Evolutionary conservation across 2,113 vertebrate genomes (phyloP), one percentile per base, ranked within the genome.

Genomic region (Paralichthys olivaceus): DNA sequence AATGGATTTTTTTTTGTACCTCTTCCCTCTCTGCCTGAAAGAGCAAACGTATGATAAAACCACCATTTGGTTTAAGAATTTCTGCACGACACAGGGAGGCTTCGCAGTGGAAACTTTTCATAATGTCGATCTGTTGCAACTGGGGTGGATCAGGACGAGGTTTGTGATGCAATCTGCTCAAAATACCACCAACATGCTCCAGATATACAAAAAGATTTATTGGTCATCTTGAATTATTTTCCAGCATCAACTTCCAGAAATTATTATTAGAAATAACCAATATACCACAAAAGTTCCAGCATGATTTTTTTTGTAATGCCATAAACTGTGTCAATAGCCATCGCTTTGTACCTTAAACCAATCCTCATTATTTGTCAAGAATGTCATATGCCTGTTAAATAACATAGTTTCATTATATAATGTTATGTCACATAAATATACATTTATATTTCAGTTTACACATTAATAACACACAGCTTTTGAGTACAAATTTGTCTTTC

Each of bases 341-440:
- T 9, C 20, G 37, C 57, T 74, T 79, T 87, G 59, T 65, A 79
- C 47, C 58, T 68, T 73, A 40, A 70, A 74, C 68, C 5, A n/a
- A 59, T 63, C 49, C 68, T 69, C 12, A 82, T 64, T 28, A 62
- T 68, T 75, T 60, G 23, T 77, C 69, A 86, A 70, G 69, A 83
- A 73, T 58, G 56, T 64, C 64, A 84, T 84, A 85, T 84, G 79
- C 69, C 58, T 62, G 85, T 92, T 93, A 93, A 93, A 93, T 93
- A 91, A 92, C 89, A 90, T 90, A 80, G 75, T 88, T 84, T 91
- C 89, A 92, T 89, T 90, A 90, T 90, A 93, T 90, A 92, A 89
- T 91, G 89, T 89, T 90, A 90, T 87, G 80, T 90, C 87, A 93
- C 90, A 93, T 92, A 93, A 92, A 93, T 93, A 93, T 90, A 92